phyloP scores from a whole-genome alignment of 2,888 invertebrate genomes.

The Chydorus sphaericus region DNA sequence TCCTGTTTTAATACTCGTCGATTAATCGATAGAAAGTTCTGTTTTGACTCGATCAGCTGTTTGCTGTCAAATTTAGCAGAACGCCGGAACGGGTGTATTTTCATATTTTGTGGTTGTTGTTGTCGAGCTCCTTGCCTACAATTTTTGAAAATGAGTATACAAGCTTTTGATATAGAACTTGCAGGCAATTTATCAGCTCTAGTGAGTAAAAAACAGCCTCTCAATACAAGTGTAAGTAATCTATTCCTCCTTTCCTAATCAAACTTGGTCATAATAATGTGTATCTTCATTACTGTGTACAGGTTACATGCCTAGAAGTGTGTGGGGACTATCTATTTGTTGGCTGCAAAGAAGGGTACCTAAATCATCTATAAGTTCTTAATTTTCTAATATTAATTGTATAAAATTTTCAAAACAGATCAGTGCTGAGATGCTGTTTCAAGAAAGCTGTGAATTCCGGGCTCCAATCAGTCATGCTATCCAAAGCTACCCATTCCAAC shows the following conservation, averaged over 20 bases:
- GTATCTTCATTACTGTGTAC: not conserved
- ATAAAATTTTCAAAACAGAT: not conserved
- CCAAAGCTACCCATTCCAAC: not conserved
- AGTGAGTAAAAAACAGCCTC: not conserved
- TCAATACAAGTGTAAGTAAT: not conserved
- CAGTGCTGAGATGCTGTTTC: not conserved
- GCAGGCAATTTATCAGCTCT: not conserved
- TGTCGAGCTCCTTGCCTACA: no score
- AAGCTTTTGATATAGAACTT: not conserved
- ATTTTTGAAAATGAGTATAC: not conserved
- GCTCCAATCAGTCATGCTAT: not conserved
- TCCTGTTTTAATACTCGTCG: no score
- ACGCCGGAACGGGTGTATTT: no score
- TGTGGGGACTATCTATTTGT: conserved; percentile 1
- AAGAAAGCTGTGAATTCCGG: not conserved
- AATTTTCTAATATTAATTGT: not conserved
- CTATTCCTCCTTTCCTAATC: not conserved
- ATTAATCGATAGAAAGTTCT: no score
- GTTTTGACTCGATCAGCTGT: no score
- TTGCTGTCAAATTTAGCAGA: no score
- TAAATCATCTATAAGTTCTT: not conserved
- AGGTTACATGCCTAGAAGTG: conserved; percentile 7
- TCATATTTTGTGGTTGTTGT: no score
- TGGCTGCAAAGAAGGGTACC: conserved; percentile 8
- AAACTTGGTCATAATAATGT: not conserved